Evolutionary conservation across 2,888 invertebrate species (phyloP), one percentile per base, ranked within the genome.

Genomic region (Amiota mariae): DNA sequence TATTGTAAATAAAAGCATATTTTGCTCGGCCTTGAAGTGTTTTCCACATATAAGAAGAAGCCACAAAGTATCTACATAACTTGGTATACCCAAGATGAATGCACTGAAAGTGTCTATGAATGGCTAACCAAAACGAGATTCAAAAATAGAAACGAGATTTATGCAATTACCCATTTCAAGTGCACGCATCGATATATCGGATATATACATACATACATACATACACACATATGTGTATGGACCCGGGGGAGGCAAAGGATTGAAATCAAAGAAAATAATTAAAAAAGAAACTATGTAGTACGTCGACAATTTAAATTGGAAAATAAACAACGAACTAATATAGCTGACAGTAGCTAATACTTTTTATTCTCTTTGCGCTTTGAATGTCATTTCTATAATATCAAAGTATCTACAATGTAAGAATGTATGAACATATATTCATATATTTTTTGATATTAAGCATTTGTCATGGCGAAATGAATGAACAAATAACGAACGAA

Each of bases 401-500:
- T 24, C 9, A 66, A 66, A 24, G 67, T 68, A 68, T 51, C 67
- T 68, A 20, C 36, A n/a, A 66, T 9, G 11, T 66, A n/a, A n/a
- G n/a, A n/a, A n/a, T n/a, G n/a, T n/a, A n/a, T n/a, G n/a, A n/a
- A n/a, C n/a, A n/a, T n/a, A n/a, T n/a, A n/a, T n/a, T n/a, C n/a
- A n/a, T n/a, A 46, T 66, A 66, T 66, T 46, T 63, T 49, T 66
- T 66, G 66, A 66, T 66, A 66, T 20, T 66, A 48, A 66, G 66
- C 66, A 66, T 66, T 66, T 66, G 66, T 66, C 66, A 48, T 66
- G 66, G 20, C 48, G 49, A 47, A 20, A 15, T 47, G 18, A 48
- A 66, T 8, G 24, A 10, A 66, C 8, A 12, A 10, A 18, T 11
- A 6, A 36, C 36, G 6, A 36, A 36, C 36, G 8, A 36, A 36